Conservation (phyloP, 2,797 vertebrate species). For the Bovichtus variegatus region DNA sequence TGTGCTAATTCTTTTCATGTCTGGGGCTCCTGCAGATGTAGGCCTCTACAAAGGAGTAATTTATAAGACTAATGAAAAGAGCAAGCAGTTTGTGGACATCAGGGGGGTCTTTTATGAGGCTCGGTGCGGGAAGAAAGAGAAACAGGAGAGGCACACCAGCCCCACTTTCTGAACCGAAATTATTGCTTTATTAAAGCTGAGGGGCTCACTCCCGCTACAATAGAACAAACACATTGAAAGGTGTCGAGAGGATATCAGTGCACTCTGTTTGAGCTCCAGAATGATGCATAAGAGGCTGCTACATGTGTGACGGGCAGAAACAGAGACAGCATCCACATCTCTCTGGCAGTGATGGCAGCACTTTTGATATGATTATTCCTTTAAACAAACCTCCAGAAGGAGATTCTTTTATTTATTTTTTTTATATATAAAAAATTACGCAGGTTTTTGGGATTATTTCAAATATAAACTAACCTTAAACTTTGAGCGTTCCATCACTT, state of each 20-base stretch:
- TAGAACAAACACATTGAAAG: conserved; percentile 80
- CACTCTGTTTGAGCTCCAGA: conserved; percentile 63
- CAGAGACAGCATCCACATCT: conserved; percentile 55
- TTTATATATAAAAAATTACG: background rate
- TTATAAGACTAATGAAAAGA: conserved; percentile 89
- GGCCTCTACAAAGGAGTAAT: conserved; percentile 87
- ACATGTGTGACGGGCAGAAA: conserved; percentile 63
- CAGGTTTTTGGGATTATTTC: conserved; percentile 37
- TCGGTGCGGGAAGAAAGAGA: conserved; percentile 79
- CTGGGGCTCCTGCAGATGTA: conserved; percentile 82
- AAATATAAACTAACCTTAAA: conserved; percentile 61
- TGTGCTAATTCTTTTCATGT: conserved; percentile 89
- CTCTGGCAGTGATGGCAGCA: conserved; percentile 44
- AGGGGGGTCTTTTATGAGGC: conserved; percentile 83
- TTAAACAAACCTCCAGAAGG: conserved; percentile 25
- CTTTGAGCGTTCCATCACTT: conserved; percentile 32
- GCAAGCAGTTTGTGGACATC: conserved; percentile 85
- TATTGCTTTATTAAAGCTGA: conserved; percentile 84
- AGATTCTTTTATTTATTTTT: too few species aligned
- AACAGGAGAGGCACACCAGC: conserved; percentile 76
- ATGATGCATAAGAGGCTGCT: conserved; percentile 63
- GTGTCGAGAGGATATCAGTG: conserved; percentile 72
- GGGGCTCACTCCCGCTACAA: conserved; percentile 70
- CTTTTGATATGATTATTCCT: conserved; percentile 55
- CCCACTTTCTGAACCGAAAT: conserved; percentile 81